These are phyloP conservation scores for Tetranychus urticae DNA, from an alignment of 1,140 invertebrate species.

Conservation along the genomic window DNA sequence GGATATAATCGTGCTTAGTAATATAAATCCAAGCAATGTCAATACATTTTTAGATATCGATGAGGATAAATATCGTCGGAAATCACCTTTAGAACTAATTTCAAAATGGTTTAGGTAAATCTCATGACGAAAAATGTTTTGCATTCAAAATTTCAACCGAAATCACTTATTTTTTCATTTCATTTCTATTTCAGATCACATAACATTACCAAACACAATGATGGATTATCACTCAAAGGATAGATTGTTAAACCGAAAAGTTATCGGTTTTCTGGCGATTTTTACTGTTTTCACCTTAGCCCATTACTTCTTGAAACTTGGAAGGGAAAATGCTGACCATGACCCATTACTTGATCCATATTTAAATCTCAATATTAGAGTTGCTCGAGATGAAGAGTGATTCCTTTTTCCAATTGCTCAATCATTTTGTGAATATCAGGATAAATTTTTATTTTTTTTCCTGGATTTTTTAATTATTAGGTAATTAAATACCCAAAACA, in stretches of 20 bases:
- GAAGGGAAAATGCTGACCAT: conserved; percentile 30
- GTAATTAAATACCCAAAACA: neutral
- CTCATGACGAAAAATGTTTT: neutral
- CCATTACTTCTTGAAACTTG: conserved; percentile 28
- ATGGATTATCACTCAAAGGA: conserved; percentile 18
- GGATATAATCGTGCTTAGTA: too few species aligned
- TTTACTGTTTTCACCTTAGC: conserved; percentile 26
- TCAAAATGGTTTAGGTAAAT: conserved; percentile 43
- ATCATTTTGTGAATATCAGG: too few species aligned
- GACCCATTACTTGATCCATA: conserved; percentile 30
- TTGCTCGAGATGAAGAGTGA: conserved; percentile 6
- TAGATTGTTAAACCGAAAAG: conserved; percentile 28
- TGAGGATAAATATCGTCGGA: conserved; percentile 54
- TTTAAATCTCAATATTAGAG: conserved; percentile 28
- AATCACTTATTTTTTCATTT: neutral
- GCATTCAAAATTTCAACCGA: neutral
- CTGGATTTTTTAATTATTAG: neutral
- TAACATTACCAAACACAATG: neutral
- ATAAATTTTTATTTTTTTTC: too few species aligned
- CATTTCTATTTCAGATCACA: neutral
- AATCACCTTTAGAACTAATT: conserved; percentile 42
- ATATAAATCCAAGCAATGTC: conserved; percentile 6
- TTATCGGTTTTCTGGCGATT: conserved; percentile 25
- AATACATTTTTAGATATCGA: conserved; percentile 33
- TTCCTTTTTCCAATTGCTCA: too few species aligned